phyloP scores from a whole-genome alignment of 2,888 invertebrate genomes.

The Lucinisca nassula region DNA sequence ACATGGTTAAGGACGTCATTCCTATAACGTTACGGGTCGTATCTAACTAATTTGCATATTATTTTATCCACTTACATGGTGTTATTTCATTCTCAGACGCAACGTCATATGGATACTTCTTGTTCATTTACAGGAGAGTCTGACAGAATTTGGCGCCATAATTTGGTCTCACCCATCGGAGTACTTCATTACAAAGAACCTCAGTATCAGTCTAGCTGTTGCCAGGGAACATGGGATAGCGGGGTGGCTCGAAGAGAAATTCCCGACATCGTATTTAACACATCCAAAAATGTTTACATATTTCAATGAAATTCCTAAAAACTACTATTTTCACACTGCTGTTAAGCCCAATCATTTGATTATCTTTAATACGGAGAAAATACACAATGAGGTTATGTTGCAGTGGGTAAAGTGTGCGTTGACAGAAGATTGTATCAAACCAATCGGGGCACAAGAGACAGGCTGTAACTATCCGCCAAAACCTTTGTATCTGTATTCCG shows the following conservation, averaged over 20 bases:
- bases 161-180: conserved; percentile 91
- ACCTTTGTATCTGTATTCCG: conserved; percentile 97
- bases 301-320: conserved; percentile 94
- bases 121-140: conserved; percentile 91
- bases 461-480: conserved; percentile 97
- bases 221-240: conserved; percentile 91
- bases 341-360: conserved; percentile 91
- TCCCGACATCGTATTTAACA: conserved; percentile 96
- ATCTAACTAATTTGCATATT: too few species aligned
- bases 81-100: too few species aligned
- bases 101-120: too few species aligned
- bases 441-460: conserved; percentile 94
- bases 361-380: conserved; percentile 90
- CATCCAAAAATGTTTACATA: conserved; percentile 99
- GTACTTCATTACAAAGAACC: conserved; percentile 81
- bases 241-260: conserved; percentile 92
- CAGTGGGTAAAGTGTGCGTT: conserved; percentile 98
- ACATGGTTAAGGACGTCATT: too few species aligned
- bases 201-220: conserved; percentile 72
- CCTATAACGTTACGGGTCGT: too few species aligned
- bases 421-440: conserved; percentile 96
- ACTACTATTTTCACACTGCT: conserved; percentile 96
- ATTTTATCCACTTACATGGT: too few species aligned
- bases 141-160: conserved; percentile 93
- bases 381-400: conserved; percentile 93